Evolutionary conservation across 2,797 vertebrate genomes (phyloP), one percentile per base, ranked within the genome.

Genomic region (Lycodopsis pacificus): DNA sequence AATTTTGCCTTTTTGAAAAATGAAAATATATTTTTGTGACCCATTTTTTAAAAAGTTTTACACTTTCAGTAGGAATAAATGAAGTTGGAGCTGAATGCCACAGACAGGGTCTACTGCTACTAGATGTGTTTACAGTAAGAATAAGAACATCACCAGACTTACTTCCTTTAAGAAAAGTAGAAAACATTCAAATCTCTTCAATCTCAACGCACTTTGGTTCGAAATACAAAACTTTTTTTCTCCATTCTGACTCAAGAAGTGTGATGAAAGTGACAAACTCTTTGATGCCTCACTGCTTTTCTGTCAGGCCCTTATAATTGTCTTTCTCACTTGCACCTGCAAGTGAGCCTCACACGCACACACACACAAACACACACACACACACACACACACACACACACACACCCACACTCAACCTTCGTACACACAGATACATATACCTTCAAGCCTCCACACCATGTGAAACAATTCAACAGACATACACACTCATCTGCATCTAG

Each of bases 311-410:
- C 42, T 76, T 38, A 69, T 90, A 89, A 92, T 92, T 89, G 87
- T 82, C 58, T 87, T 89, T 85, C 76, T 86, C 85, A 88, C 86
- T 56, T 85, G 36, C 70, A 70, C 73, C 85, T 68, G 64, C 81
- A 80, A 71, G 68, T 81, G 65, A 83, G 34, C 12, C 53, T 1
- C 30, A 5, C 7, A 38, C 17, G 20, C 40, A 49, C 44, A 70
- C 34, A 22, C 17, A 40, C 42, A 20, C 66, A 44, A 34, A 59
- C 62, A 22, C 51, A 30, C 36, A 25, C 36, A 58, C 30, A 54
- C 66, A 83, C 36, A 17, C 53, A 2, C 36, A 22, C 12, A 36
- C 64, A 83, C 36, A 14, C 48, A 2, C 38, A 22, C 12, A 36
- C 13, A 40, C 48, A 46, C 65, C 40, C 32, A 68, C 40, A 34